phyloP scores from a whole-genome alignment of 2,888 invertebrate genomes.

The Drosophila flavopinicola region DNA sequence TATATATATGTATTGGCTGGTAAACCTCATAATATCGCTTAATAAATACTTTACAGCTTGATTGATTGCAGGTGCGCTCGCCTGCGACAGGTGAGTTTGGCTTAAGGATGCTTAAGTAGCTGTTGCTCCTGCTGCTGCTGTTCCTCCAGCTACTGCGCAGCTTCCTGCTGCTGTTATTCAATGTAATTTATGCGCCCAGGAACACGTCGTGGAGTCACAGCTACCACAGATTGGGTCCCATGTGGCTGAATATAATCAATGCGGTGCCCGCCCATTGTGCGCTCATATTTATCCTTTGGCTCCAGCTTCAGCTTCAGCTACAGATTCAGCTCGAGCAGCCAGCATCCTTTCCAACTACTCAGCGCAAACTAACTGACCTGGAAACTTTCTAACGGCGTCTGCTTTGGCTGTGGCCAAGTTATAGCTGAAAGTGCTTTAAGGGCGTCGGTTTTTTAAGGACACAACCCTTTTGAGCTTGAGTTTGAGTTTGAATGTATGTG shows the following conservation, averaged over 20 bases:
- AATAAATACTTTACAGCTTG: conserved; percentile 80
- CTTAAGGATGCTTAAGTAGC: conserved; percentile 61
- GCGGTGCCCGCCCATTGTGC: conserved; percentile 62
- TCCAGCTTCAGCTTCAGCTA: conserved; percentile 2
- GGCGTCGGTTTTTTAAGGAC: conserved; percentile 21
- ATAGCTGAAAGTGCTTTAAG: conserved; percentile 36
- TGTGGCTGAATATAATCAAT: conserved; percentile 77
- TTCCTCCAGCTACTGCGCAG: not conserved
- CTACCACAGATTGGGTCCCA: conserved; percentile 75
- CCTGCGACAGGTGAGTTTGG: conserved; percentile 69
- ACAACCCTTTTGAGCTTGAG: conserved; percentile 31
- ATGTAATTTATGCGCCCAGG: conserved; percentile 69
- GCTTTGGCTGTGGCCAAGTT: conserved; percentile 27
- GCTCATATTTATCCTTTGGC: conserved; percentile 63
- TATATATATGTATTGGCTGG: conserved; percentile 30
- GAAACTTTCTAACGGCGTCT: conserved; percentile 60
- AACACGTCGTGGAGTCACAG: conserved; percentile 55
- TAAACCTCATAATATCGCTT: conserved; percentile 78
- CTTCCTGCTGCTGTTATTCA: conserved; percentile 34
- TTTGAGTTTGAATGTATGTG: conserved; percentile 43
- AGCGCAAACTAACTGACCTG: conserved; percentile 73
- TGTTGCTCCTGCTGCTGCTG: conserved; percentile 28
- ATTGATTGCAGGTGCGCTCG: conserved; percentile 66
- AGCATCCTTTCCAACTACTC: conserved; percentile 35
- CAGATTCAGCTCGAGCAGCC: conserved; percentile 11